A percentile compares a stretch with the other conserved stretches of the same genome.
Evolutionary conservation across 2,888 invertebrate genomes (phyloP).

Genomic region (Brachypterus glaber): DNA sequence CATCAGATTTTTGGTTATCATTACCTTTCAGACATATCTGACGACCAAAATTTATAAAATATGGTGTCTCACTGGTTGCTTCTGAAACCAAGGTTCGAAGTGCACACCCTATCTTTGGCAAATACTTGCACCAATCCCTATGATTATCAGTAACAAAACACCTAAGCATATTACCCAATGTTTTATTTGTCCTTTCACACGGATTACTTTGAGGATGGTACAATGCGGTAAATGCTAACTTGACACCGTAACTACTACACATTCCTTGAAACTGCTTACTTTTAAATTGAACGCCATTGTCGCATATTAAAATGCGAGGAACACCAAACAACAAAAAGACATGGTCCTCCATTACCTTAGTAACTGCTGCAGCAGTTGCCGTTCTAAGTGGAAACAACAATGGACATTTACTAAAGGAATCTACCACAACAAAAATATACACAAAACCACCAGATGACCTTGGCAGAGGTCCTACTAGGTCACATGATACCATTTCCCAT

Average conservation of each 20-base stretch:
- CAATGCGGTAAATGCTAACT: conserved; percentile 19
- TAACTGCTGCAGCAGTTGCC: conserved; percentile 16
- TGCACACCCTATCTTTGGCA: conserved; percentile 18
- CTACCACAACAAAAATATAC: conserved; percentile 19
- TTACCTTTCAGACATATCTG: conserved; percentile 12
- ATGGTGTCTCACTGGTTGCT: conserved; percentile 15
- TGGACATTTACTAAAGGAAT: conserved; percentile 20
- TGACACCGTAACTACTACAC: conserved; percentile 11
- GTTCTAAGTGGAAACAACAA: conserved; percentile 19
- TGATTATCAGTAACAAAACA: conserved; percentile 24
- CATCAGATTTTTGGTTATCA: no score
- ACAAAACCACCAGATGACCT: conserved; percentile 10
- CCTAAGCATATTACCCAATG: conserved; percentile 27
- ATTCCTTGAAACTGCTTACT: conserved; percentile 13
- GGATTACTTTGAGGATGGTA: conserved; percentile 31
- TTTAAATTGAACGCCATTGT: conserved; percentile 26
- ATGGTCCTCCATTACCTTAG: conserved; percentile 17
- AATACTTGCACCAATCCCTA: conserved; percentile 17
- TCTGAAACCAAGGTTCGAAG: conserved; percentile 18
- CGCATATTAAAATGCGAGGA: conserved; percentile 19
- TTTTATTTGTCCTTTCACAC: conserved; percentile 26
- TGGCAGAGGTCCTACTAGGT: conserved; percentile 19
- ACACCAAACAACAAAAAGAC: conserved; percentile 25
- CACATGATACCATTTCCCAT: conserved; percentile 15
- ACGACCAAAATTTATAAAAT: conserved; percentile 18